phyloP scores from a whole-genome alignment of 2,888 invertebrate genomes.

The Danaus chrysippus region DNA sequence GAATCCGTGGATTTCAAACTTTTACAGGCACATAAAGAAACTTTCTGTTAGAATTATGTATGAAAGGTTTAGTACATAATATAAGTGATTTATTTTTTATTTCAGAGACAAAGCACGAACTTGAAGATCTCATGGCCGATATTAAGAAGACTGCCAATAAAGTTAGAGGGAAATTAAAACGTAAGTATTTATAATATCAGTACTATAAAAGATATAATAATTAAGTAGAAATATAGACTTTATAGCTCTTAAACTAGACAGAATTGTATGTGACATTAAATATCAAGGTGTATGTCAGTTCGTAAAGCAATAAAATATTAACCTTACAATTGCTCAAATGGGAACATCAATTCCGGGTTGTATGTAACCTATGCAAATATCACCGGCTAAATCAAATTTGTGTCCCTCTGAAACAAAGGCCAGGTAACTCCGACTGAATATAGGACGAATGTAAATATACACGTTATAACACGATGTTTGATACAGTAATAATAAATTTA shows the following conservation, averaged over 20 bases:
- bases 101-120: slow-evolving; percentile 99
- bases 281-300: not conserved
- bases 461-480: too few species aligned
- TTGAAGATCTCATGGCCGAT: slow-evolving; percentile 99
- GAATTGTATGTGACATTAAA: too few species aligned
- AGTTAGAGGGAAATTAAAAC: slow-evolving; percentile 99
- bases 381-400: slow-evolving; percentile 6
- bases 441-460: not conserved
- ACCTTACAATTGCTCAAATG: not conserved
- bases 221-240: too few species aligned
- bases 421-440: slow-evolving; percentile 1
- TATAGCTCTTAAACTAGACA: too few species aligned
- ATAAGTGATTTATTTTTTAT: slow-evolving; percentile 37
- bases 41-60: not conserved
- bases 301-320: slow-evolving; percentile 1
- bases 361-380: not conserved
- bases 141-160: slow-evolving; percentile 99
- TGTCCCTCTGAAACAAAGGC: not conserved
- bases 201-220: too few species aligned
- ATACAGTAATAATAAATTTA: too few species aligned
- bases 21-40: not conserved
- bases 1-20: slow-evolving; percentile 1
- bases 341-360: not conserved
- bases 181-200: slow-evolving; percentile 73
- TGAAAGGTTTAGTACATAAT: not conserved